Base-by-base conservation (phyloP, 2,797 vertebrate species). In the Spea hammondii region DNA sequence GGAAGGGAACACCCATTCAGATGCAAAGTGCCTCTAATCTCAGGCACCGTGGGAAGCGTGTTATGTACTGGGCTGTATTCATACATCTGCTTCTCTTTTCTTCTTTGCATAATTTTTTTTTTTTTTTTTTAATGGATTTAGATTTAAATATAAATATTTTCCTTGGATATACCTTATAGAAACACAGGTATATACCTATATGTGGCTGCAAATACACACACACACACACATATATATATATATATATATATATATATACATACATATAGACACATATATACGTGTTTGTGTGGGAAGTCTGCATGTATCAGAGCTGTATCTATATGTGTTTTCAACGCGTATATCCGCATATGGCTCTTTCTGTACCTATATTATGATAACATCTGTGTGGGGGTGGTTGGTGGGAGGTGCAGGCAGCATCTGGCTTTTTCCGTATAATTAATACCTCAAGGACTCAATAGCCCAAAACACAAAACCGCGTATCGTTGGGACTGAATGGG, bases 381-480 rank as follows among this genome's bases (percentile, higher is more conserved):
- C 8, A 69, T 79, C n/a, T 45, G 17, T 55, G 71, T 50, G 73
- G 70, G 72, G 55, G 78, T 51, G 64, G 53, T 53, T 17, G 12
- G 48, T 55, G 59, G 73, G 79, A 76, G 74, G 70, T 57, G 60
- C n/a, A 72, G 69, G 64, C 54, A 66, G 74, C 79, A 82, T 54
- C 79, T 64, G 79, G 70, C 70, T 64, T 72, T 54, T 48, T 62
- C 47, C 10, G 44, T 64, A 81, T 81, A 81, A 81, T 73, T 72
- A 81, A 77, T 81, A 47, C 74, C 74, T 72, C 64, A 9, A 77
- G 74, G 74, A 81, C 68, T 59, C 45, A 10, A 62, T n/a, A 74
- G 65, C 7, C 65, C 11, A 69, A 77, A 79, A 62, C 50, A 70
- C 46, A 51, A 65, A 47, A 10, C 71, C 46, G 47, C 60, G 65